Evolutionary conservation across 2,888 invertebrate species (phyloP).

Genomic region (Helicoverpa assulta): DNA sequence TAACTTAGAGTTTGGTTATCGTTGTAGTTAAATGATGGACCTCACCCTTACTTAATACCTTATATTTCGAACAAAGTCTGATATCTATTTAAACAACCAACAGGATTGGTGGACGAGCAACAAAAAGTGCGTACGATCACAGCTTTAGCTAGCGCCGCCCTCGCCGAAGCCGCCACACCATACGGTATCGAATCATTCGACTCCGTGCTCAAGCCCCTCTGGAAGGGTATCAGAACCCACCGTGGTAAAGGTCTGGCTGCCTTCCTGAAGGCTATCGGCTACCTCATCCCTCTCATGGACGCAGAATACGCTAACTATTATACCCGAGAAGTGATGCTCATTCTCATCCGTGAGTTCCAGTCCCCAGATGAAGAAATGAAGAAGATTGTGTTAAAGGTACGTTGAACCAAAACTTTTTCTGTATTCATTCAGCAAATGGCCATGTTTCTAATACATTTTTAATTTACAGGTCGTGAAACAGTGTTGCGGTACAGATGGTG

Average conservation of each 20-base stretch:
- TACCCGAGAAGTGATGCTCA: constrained; percentile 99
- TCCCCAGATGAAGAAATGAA: constrained; percentile 99
- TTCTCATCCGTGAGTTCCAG: constrained; percentile 99
- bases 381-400: constrained; percentile 99
- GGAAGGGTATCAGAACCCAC: constrained; percentile 99
- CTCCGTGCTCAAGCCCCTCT: constrained; percentile 99
- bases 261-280: constrained; percentile 99
- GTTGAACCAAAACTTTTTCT: constrained; percentile 9
- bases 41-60: no score
- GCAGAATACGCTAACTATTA: constrained; percentile 99
- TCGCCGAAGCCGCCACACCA: constrained; percentile 99
- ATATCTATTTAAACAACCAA: constrained; percentile 35
- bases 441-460: neutral
- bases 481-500: constrained; percentile 99
- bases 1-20: no score
- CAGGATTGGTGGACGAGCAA: constrained; percentile 98
- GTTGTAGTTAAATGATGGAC: no score
- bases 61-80: neutral
- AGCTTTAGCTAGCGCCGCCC: constrained; percentile 98
- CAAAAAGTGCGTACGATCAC: constrained; percentile 99
- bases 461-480: constrained; percentile 97
- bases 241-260: constrained; percentile 98
- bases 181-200: constrained; percentile 99
- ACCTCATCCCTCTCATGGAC: constrained; percentile 99
- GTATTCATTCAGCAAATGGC: neutral